Conservation (phyloP, 2,797 vertebrate species). For the Passerculus sandwichensis region DNA sequence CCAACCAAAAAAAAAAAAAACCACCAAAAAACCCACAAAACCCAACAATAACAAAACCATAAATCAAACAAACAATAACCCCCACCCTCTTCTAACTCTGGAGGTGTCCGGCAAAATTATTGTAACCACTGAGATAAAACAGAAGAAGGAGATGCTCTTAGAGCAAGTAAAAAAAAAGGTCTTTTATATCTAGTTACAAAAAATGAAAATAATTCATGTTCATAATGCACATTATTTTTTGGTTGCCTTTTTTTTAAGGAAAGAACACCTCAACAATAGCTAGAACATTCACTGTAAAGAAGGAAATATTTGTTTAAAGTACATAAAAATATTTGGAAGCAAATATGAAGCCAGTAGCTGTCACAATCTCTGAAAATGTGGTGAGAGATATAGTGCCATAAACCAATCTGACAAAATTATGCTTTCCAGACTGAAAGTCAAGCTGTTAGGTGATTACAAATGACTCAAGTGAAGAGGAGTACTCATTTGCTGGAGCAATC, state of each 20-base stretch:
- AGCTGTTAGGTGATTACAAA: conserved; percentile 45
- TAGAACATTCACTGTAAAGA: conserved; percentile 12
- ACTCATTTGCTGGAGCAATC: conserved; percentile 49
- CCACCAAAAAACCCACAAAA: accelerated
- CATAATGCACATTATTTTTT: not conserved
- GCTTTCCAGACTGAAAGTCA: conserved; percentile 46
- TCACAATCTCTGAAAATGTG: conserved; percentile 15
- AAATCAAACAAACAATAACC: not conserved
- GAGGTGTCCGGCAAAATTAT: not conserved
- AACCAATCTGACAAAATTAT: conserved; percentile 24
- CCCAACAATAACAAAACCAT: not conserved
- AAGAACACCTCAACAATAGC: not conserved
- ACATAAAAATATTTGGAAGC: conserved; percentile 16
- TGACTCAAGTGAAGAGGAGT: conserved; percentile 20
- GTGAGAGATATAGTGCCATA: not conserved
- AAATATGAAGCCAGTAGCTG: conserved; percentile 39
- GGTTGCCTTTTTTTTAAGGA: not conserved
- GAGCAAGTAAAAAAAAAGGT: not conserved
- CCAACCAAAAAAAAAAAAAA: not conserved
- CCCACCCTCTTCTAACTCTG: not conserved
- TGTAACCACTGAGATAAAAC: not conserved
- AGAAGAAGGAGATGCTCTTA: not conserved
- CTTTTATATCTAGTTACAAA: not conserved
- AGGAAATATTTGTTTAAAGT: conserved; percentile 38
- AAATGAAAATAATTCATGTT: not conserved